Base-by-base conservation (phyloP, 2,797 vertebrate species). In the Pampus argenteus region DNA sequence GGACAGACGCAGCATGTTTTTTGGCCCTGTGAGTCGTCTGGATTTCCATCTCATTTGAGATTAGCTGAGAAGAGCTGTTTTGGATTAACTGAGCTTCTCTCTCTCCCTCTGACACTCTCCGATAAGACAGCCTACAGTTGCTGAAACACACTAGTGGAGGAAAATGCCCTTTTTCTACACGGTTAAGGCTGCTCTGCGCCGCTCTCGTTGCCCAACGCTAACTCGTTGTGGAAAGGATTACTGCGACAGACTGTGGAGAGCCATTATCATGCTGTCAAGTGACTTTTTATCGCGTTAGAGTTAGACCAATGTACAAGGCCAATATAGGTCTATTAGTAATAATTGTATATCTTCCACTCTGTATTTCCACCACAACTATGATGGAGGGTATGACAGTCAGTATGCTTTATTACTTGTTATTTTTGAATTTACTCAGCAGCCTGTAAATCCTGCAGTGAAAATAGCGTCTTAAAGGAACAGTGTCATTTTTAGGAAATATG, bases 31-130 rank as follows among this genome's bases (percentile, higher is more conserved):
- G 88, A 82, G 88, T 89, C 82, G 70, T 75, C 76, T 83, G 87
- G 85, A 93, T 93, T 93, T 94, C 89, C 89, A 92, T 94, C 88
- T 91, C 89, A 91, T 92, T 93, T 92, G 81, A 92, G 93, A 93
- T 93, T 93, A 90, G 86, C 81, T 71, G 83, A 88, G 88, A 87
- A 86, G 61, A 88, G 86, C 88, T 89, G 83, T 89, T 89, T 89
- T 87, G 89, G 92, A 93, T 92, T 92, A 91, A 80, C 72, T 79
- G 70, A 79, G 83, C 84, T 78, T 73, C 71, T 84, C 79, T 62
- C 76, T 70, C 79, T 85, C 74, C 76, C 84, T 86, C 91, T 92
- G 91, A 93, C 87, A 81, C 84, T 67, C 76, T 61, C 86, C 75
- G 93, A 94, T 94, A 93, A 93, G 90, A 86, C 77, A 84, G 82